A percentile compares a stretch with the other conserved stretches of the same genome.
These are phyloP conservation scores for Drosophila eohydei DNA, from an alignment of 2,888 invertebrate genomes.

Conservation along the genomic window DNA sequence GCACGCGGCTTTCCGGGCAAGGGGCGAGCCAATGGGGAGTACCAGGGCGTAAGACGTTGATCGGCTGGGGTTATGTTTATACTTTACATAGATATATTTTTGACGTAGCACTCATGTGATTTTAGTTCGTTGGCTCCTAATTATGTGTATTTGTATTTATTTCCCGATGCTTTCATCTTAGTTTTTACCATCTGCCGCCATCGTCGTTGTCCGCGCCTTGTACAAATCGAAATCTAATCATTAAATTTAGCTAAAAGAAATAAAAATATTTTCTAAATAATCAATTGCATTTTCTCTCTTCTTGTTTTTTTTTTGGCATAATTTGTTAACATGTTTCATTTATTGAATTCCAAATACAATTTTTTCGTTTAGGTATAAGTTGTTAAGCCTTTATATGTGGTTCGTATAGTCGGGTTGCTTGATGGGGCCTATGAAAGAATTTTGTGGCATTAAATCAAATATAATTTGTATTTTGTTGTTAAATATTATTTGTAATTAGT, in stretches of 20 bases:
- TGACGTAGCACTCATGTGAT: constrained; percentile 71
- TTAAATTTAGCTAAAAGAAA: constrained; percentile 45
- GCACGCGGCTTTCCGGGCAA: constrained; percentile 93
- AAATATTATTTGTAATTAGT: constrained; percentile 7
- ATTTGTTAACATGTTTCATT: constrained; percentile 74
- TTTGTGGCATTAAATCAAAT: constrained; percentile 11
- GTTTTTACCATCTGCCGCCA: constrained; percentile 55
- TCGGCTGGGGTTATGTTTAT: constrained; percentile 4
- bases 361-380: constrained; percentile 68
- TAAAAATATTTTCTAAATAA: constrained; percentile 2
- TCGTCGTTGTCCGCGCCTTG: constrained; percentile 61
- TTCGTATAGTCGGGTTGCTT: constrained; percentile 48
- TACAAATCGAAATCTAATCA: constrained; percentile 76
- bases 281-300: background rate
- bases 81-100: background rate
- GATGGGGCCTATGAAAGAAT: constrained; percentile 13
- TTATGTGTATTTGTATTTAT: constrained; percentile 61
- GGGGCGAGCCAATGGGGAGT: constrained; percentile 84
- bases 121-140: constrained; percentile 75
- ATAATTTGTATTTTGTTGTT: constrained; percentile 1
- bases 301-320: constrained; percentile 54
- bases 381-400: constrained; percentile 56
- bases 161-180: constrained; percentile 50
- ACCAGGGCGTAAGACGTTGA: constrained; percentile 81
- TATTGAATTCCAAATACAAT: constrained; percentile 79